A percentile compares a stretch with the other conserved stretches of the same genome.
Evolutionary conservation across 2,888 invertebrate species (phyloP).

Genomic region (Mythimna ferrago): DNA sequence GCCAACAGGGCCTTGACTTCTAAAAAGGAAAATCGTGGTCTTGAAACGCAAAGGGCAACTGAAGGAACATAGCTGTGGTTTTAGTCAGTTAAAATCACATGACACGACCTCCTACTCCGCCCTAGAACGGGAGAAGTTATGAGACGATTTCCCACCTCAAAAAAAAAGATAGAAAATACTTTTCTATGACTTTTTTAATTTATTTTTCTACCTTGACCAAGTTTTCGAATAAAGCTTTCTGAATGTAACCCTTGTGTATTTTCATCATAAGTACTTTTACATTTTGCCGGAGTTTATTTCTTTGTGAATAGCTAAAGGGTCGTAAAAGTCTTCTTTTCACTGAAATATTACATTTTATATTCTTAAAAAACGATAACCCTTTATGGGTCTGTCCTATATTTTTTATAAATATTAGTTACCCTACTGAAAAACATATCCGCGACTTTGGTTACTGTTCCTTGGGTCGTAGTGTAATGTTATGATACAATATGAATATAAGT

Average conservation of each 20-base stretch:
- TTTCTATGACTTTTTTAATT: not conserved
- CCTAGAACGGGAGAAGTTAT: no score
- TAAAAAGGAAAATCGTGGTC: no score
- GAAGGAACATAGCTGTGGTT: no score
- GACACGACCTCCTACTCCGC: no score
- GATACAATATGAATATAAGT: no score
- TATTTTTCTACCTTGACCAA: not conserved
- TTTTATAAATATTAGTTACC: constrained; percentile 15
- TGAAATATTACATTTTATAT: constrained; percentile 36
- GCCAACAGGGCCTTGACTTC: no score
- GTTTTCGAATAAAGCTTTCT: not conserved
- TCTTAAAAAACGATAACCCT: not conserved
- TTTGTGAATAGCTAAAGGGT: not conserved
- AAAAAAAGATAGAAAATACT: not conserved
- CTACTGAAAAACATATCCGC: not conserved
- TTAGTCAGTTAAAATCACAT: no score
- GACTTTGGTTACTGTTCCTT: no score
- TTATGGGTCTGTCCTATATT: constrained; percentile 17
- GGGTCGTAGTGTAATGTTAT: no score
- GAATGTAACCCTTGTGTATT: not conserved
- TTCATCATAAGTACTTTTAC: not conserved
- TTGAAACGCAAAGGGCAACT: no score
- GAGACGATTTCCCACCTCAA: no score
- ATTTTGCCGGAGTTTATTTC: constrained; percentile 7
- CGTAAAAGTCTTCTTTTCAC: constrained; percentile 17